phyloP scores from a whole-genome alignment of 2,888 invertebrate genomes.

The Andrena haemorrhoa region DNA sequence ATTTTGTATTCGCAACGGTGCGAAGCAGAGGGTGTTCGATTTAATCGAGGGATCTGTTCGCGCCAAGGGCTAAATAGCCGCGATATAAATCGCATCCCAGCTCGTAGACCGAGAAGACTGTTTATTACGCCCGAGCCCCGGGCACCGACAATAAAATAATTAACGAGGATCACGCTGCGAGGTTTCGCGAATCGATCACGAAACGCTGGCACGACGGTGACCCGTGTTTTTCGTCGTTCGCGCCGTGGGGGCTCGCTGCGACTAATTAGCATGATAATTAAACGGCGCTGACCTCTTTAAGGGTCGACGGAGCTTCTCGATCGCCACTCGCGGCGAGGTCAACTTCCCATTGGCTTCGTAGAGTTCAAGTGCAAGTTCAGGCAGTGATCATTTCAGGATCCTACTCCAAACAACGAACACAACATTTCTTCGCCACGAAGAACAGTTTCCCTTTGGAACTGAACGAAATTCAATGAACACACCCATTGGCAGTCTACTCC shows the following conservation, averaged over 20 bases:
- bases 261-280: conserved; percentile 77
- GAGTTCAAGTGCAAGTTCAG: not conserved
- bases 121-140: conserved; percentile 44
- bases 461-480: no score
- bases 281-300: conserved; percentile 65
- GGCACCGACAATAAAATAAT: conserved; percentile 66
- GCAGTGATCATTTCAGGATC: not conserved
- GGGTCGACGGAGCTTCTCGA: conserved; percentile 50
- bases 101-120: conserved; percentile 2
- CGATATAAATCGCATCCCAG: conserved; percentile 23
- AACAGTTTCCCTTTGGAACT: no score
- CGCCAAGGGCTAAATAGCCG: conserved; percentile 19
- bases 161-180: conserved; percentile 65
- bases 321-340: conserved; percentile 44
- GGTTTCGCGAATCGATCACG: conserved; percentile 70
- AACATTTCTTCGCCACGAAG: no score
- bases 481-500: not conserved
- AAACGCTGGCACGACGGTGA: conserved; percentile 41
- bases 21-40: conserved; percentile 7
- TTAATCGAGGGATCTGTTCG: conserved; percentile 6
- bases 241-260: conserved; percentile 60
- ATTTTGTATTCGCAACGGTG: not conserved
- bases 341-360: conserved; percentile 33
- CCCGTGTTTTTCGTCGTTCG: conserved; percentile 55
- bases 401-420: not conserved